Conservation (phyloP, 2,113 vertebrate genomes). For the Psettodes erumei region DNA sequence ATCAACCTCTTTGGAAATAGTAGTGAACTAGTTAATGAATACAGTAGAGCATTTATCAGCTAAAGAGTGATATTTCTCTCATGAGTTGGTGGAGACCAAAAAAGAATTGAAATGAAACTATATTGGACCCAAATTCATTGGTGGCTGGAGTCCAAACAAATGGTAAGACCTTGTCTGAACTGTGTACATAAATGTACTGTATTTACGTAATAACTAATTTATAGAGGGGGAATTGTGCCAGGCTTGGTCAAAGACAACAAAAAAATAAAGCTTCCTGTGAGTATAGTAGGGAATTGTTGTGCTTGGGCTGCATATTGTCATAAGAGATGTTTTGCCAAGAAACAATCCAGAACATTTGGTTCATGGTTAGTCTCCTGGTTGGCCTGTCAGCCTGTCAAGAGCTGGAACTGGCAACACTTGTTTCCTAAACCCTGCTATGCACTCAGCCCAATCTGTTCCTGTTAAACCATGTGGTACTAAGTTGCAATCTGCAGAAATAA, state of each 20-base stretch:
- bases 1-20: neutral
- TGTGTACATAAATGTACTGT: too few relatives aligned
- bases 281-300: constrained; percentile 4
- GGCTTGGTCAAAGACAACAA: too few relatives aligned
- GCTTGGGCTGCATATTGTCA: constrained; percentile 28
- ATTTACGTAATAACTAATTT: neutral
- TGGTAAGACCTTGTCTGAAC: neutral
- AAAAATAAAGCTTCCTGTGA: neutral
- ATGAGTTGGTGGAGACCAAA: neutral
- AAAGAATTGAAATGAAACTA: neutral
- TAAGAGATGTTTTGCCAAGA: constrained; percentile 19
- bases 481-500: too few relatives aligned
- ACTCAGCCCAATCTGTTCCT: constrained; percentile 12
- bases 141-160: neutral
- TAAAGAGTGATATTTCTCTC: neutral
- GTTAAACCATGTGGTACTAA: constrained; percentile 4
- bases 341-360: constrained; percentile 36
- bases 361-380: constrained; percentile 33
- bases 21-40: neutral
- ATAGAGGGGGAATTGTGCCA: neutral
- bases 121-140: neutral
- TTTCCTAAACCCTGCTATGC: neutral
- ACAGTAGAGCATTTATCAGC: neutral
- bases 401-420: constrained; percentile 20
- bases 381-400: constrained; percentile 12